phyloP scores from a whole-genome alignment of 2,888 invertebrate genomes.

The Tiliacea aurago region DNA sequence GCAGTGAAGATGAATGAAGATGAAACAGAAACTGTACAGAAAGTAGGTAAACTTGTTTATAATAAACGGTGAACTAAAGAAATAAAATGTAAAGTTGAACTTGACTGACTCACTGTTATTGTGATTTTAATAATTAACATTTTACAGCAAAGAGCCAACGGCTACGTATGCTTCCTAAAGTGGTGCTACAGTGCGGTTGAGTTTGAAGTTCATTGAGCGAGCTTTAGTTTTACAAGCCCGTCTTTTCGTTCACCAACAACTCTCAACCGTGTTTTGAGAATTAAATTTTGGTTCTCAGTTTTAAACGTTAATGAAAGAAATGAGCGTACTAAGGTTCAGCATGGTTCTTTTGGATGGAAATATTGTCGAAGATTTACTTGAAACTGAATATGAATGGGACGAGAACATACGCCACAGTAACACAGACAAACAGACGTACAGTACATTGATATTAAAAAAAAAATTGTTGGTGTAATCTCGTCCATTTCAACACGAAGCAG shows the following conservation, averaged over 20 bases:
- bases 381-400: background rate
- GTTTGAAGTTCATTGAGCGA: conserved; percentile 42
- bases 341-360: background rate
- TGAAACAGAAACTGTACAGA: background rate
- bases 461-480: conserved; percentile 1
- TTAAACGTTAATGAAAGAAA: conserved; percentile 8
- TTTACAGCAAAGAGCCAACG: conserved; percentile 1
- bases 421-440: background rate
- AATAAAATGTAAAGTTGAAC: conserved; percentile 12
- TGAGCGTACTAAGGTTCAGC: background rate
- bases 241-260: conserved; percentile 38
- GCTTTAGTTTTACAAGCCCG: conserved; percentile 45
- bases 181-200: conserved; percentile 36
- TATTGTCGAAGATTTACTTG: background rate
- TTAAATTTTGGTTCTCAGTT: conserved; percentile 34
- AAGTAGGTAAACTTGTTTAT: background rate
- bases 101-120: conserved; percentile 30
- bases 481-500: conserved; percentile 6
- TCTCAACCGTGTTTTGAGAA: conserved; percentile 25
- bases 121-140: conserved; percentile 48
- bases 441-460: too few species aligned
- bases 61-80: conserved; percentile 1
- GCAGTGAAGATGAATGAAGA: conserved; percentile 12
- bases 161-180: conserved; percentile 34
- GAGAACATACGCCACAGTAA: background rate